Conservation (phyloP, 2,797 vertebrate species). For the Hydrocynus forskahlii region DNA sequence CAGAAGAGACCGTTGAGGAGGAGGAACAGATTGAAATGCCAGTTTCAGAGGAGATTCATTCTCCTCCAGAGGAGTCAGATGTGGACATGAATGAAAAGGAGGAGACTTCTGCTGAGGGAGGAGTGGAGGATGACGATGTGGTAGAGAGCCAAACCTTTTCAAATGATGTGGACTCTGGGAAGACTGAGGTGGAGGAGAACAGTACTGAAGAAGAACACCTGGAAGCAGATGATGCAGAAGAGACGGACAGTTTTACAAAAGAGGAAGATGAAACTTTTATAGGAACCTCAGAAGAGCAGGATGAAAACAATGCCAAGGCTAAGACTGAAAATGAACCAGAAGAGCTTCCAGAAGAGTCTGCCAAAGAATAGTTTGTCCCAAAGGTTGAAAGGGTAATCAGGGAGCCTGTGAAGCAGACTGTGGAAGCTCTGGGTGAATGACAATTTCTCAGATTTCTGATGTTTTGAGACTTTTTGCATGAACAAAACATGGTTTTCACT, state of each 20-base stretch:
- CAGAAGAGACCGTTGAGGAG: neutral
- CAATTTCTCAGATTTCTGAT: neutral
- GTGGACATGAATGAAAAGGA: neutral
- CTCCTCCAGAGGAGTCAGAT: neutral
- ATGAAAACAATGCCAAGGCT: neutral
- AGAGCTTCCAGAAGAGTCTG: neutral
- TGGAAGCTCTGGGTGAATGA: conserved; percentile 10
- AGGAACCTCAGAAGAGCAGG: conserved; percentile 25
- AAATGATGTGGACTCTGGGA: neutral
- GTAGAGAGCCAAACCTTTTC: neutral
- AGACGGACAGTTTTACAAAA: neutral
- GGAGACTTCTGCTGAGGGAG: neutral
- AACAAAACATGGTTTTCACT: conserved; percentile 28
- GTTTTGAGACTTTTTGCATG: conserved; percentile 34
- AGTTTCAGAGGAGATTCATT: neutral
- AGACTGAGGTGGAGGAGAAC: neutral
- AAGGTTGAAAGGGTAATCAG: conserved; percentile 16
- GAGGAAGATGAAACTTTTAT: neutral
- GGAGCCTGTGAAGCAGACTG: conserved; percentile 10
- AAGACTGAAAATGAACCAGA: neutral
- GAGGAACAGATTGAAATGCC: conserved; percentile 4
- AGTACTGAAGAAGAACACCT: neutral
- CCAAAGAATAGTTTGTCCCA: conserved; percentile 5
- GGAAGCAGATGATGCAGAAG: neutral
- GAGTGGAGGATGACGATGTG: neutral